Conservation (phyloP, 2,888 invertebrate species). For the Agonopterix subpropinquella region DNA sequence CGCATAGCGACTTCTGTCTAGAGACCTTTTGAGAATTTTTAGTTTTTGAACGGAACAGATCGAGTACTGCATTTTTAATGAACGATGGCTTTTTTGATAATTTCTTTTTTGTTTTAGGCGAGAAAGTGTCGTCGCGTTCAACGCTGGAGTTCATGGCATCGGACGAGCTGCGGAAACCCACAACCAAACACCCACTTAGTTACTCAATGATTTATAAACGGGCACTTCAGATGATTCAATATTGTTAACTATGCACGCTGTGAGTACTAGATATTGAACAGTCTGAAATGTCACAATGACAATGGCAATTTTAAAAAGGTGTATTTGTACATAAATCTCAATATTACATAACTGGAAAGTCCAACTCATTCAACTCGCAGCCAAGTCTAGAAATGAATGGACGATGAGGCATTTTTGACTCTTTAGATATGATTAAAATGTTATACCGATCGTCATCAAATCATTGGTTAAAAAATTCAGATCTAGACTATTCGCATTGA, state of each 20-base stretch:
- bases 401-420: too few species aligned
- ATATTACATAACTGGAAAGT: too few species aligned
- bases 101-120: constrained; percentile 76
- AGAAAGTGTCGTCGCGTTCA: constrained; percentile 70
- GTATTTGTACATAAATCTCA: constrained; percentile 28
- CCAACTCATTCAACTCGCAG: too few species aligned
- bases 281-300: constrained; percentile 49
- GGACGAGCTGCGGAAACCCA: constrained; percentile 73
- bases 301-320: constrained; percentile 46
- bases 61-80: constrained; percentile 72
- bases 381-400: too few species aligned
- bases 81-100: constrained; percentile 73
- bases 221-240: constrained; percentile 52
- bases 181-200: constrained; percentile 73
- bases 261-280: constrained; percentile 30
- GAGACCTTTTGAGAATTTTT: constrained; percentile 67
- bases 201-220: constrained; percentile 51
- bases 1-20: constrained; percentile 69
- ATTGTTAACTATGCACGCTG: constrained; percentile 4
- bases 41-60: constrained; percentile 71
- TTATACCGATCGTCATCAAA: too few species aligned
- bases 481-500: too few species aligned
- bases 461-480: too few species aligned
- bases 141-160: constrained; percentile 70
- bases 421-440: too few species aligned